Evolutionary conservation across 1,140 invertebrate species (phyloP).

Genomic region (Daktulosphaira vitifoliae): DNA sequence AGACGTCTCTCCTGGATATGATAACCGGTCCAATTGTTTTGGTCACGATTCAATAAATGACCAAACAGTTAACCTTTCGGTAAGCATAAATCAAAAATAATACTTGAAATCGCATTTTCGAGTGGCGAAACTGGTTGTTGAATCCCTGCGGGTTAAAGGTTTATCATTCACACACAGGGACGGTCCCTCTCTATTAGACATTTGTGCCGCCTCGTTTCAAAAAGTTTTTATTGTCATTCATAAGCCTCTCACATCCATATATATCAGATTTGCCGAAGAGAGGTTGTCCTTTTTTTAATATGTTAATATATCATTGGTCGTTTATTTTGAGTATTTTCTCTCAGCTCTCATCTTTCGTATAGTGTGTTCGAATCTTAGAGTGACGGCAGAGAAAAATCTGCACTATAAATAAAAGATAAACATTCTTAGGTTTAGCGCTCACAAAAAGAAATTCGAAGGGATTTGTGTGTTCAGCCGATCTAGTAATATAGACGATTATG

Average conservation of each 20-base stretch:
- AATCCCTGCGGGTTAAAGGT: no score
- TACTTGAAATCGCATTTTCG: constrained; percentile 2
- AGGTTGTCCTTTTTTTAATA: no score
- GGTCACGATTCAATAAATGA: constrained; percentile 32
- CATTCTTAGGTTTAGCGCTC: constrained; percentile 15
- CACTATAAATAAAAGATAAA: constrained; percentile 33
- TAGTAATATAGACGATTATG: background rate
- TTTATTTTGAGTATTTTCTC: no score
- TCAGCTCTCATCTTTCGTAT: background rate
- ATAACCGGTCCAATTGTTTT: constrained; percentile 33
- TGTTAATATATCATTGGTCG: no score
- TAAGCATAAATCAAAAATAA: constrained; percentile 15
- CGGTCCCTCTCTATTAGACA: no score
- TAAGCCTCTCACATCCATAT: no score
- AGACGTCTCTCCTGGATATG: constrained; percentile 12
- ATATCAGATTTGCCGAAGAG: no score
- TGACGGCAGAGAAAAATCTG: constrained; percentile 18
- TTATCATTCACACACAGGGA: no score
- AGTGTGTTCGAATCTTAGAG: background rate
- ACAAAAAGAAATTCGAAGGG: background rate
- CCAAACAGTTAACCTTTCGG: constrained; percentile 30
- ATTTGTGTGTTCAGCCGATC: background rate
- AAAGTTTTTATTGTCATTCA: no score
- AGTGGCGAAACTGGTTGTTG: constrained; percentile 2
- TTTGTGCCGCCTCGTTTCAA: no score